Percentiles rank a stretch among this genome's conserved stretches.
Conservation (phyloP, 2,888 invertebrate genomes). For the Gymnocheta viridis region DNA sequence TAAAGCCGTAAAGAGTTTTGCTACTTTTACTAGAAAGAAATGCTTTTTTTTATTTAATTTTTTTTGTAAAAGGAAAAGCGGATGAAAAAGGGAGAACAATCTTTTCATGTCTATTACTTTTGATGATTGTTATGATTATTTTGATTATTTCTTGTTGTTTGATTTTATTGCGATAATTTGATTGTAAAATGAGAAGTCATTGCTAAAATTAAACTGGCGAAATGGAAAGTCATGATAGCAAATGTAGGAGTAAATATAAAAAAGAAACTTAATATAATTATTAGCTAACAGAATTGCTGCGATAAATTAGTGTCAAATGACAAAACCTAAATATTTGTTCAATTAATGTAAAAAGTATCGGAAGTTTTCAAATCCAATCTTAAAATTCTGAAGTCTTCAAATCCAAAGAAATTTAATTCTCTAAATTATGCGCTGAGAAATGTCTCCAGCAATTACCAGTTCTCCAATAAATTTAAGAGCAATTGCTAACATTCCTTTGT, state of each 20-base stretch:
- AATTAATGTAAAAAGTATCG: too few species aligned
- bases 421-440: too few species aligned
- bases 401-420: too few species aligned
- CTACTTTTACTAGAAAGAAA: background rate
- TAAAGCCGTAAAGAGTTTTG: constrained; percentile 7
- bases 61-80: background rate
- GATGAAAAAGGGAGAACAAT: constrained; percentile 25
- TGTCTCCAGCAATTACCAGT: too few species aligned
- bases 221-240: background rate
- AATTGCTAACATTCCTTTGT: background rate
- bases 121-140: constrained; percentile 60
- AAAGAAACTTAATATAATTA: too few species aligned
- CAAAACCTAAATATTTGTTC: too few species aligned
- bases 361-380: too few species aligned
- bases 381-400: too few species aligned
- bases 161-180: constrained; percentile 6
- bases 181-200: background rate
- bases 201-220: background rate
- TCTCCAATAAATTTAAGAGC: too few species aligned
- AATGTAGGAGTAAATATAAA: background rate
- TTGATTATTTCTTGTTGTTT: constrained; percentile 35
- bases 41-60: too few species aligned
- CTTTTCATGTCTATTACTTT: constrained; percentile 59
- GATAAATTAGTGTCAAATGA: too few species aligned
- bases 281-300: too few species aligned